Conservation (phyloP, 2,797 vertebrate species). For the Pseudomugil tenellus region DNA sequence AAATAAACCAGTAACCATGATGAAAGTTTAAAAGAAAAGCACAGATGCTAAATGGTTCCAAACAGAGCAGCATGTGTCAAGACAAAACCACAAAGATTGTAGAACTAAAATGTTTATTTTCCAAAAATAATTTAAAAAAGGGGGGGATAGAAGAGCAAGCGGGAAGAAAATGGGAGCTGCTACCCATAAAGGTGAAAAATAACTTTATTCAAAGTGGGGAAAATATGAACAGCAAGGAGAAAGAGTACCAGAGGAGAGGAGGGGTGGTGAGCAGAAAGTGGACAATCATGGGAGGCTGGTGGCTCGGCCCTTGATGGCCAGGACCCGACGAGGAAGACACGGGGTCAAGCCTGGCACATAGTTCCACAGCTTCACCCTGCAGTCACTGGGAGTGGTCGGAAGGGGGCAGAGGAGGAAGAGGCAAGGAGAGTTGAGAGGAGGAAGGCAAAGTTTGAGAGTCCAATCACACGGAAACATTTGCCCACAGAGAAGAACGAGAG, state of each 20-base stretch:
- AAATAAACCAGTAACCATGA: conserved; percentile 11
- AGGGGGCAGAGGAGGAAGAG: conserved; percentile 18
- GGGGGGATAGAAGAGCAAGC: not conserved
- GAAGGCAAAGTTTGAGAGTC: conserved; percentile 23
- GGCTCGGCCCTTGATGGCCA: conserved; percentile 98
- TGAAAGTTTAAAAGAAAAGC: conserved; percentile 12
- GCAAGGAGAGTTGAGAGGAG: conserved; percentile 32
- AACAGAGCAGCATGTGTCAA: conserved; percentile 39
- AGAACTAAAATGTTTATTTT: not conserved
- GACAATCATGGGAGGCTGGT: conserved; percentile 94
- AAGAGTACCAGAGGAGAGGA: conserved; percentile 73
- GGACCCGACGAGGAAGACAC: conserved; percentile 96
- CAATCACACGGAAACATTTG: conserved; percentile 19
- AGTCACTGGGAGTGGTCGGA: conserved; percentile 86
- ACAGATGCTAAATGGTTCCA: conserved; percentile 22
- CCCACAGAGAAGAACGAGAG: conserved; percentile 9
- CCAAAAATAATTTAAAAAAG: too few relatives aligned
- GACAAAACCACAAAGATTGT: not conserved
- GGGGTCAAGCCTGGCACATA: conserved; percentile 98
- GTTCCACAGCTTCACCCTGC: conserved; percentile 98
- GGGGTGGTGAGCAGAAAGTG: conserved; percentile 69
- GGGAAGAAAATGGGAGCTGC: not conserved
- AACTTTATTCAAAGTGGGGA: not conserved
- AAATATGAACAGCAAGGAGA: not conserved
- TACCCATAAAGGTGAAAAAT: not conserved